Conservation (phyloP, 2,113 vertebrate genomes). For the Trichomycterus rosablanca region DNA sequence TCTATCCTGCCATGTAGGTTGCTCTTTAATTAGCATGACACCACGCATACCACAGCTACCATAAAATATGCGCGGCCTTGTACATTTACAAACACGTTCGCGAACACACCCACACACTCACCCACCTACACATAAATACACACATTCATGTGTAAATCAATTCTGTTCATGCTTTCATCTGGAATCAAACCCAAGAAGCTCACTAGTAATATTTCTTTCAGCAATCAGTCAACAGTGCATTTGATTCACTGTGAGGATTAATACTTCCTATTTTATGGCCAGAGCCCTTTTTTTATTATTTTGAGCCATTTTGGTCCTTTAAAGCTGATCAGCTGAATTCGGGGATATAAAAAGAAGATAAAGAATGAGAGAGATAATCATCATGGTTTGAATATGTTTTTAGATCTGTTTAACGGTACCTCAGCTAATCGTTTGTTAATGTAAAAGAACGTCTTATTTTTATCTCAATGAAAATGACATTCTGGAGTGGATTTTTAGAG, state of each 20-base stretch:
- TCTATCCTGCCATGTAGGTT: slow-evolving; percentile 14
- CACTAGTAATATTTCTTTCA: slow-evolving; percentile 38
- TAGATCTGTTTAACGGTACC: slow-evolving; percentile 96
- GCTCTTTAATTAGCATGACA: slow-evolving; percentile 14
- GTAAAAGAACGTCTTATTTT: slow-evolving; percentile 90
- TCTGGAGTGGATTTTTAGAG: slow-evolving; percentile 87
- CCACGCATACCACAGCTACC: neutral
- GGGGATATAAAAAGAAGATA: slow-evolving; percentile 42
- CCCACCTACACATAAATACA: slow-evolving; percentile 1
- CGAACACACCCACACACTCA: neutral
- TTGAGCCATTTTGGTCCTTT: slow-evolving; percentile 54
- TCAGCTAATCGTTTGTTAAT: slow-evolving; percentile 94
- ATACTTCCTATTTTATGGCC: slow-evolving; percentile 73
- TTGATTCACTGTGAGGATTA: slow-evolving; percentile 57
- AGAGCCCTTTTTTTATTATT: slow-evolving; percentile 63
- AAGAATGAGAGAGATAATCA: slow-evolving; percentile 62
- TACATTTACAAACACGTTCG: neutral
- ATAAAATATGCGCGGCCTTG: slow-evolving; percentile 9
- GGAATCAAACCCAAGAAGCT: slow-evolving; percentile 1
- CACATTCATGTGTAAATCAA: slow-evolving; percentile 1
- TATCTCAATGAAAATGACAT: slow-evolving; percentile 88
- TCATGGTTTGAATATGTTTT: slow-evolving; percentile 89
- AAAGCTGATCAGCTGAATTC: slow-evolving; percentile 49
- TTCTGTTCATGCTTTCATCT: neutral
- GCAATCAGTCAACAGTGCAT: slow-evolving; percentile 51